Evolutionary conservation across 2,888 invertebrate genomes (phyloP).

Genomic region (Harpagoxenus sublaevis): DNA sequence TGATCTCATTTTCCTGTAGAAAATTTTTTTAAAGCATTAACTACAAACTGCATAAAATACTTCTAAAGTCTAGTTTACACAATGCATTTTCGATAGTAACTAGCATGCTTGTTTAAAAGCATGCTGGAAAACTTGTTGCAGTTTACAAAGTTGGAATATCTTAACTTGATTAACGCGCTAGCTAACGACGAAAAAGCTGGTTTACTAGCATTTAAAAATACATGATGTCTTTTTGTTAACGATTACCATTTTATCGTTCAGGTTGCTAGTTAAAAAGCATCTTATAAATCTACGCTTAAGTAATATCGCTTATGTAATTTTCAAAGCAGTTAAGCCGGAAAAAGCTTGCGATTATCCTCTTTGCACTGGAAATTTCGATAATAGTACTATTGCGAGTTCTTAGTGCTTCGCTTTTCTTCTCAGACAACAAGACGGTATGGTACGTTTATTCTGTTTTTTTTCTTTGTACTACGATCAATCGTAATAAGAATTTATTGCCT

Average conservation of each 20-base stretch:
- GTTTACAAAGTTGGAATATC: conserved; percentile 16
- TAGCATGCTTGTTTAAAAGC: not conserved
- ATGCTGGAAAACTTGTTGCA: not conserved
- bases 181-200: not conserved
- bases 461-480: conserved; percentile 26
- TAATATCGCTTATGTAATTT: conserved; percentile 5
- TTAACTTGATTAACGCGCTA: conserved; percentile 20
- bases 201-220: conserved; percentile 32
- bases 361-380: not conserved
- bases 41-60: not conserved
- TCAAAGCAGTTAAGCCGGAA: conserved; percentile 6
- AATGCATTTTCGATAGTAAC: not conserved
- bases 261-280: not conserved
- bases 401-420: conserved; percentile 23
- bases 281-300: not conserved
- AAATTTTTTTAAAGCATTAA: not conserved
- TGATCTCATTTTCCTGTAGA: not conserved
- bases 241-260: not conserved
- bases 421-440: conserved; percentile 14
- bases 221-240: conserved; percentile 12
- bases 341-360: not conserved
- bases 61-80: not conserved
- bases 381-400: not conserved
- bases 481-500: conserved; percentile 55
- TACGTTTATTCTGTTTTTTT: conserved; percentile 9